Evolutionary conservation across 2,797 vertebrate genomes (phyloP).

Genomic region (Gallinago stenura): DNA sequence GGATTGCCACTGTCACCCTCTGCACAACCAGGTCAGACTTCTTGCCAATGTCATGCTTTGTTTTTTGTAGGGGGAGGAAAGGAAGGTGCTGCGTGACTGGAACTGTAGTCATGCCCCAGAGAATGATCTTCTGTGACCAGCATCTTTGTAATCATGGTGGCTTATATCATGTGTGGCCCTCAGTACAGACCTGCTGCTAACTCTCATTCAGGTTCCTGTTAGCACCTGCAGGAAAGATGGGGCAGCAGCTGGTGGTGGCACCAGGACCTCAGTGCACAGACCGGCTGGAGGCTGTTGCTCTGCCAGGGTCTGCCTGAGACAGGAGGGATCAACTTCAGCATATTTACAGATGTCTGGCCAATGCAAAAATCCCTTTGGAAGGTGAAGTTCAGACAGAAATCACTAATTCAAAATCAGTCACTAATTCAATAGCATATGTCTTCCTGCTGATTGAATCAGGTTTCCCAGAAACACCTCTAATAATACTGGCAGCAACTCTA

Average conservation of each 20-base stretch:
- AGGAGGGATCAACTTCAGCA: background rate
- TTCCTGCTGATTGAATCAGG: background rate
- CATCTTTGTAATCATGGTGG: accelerated
- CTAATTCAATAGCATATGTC: background rate
- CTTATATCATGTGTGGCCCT: background rate
- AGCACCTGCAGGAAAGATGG: background rate
- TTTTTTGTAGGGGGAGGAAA: background rate
- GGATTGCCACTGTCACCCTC: background rate
- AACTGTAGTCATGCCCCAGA: background rate
- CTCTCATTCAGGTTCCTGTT: background rate
- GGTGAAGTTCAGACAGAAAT: background rate
- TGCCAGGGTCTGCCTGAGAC: background rate
- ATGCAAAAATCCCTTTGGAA: background rate
- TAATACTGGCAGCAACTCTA: background rate
- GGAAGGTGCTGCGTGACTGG: background rate
- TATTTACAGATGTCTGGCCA: background rate
- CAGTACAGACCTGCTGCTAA: background rate
- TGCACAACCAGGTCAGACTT: background rate
- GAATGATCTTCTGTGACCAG: background rate
- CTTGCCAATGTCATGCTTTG: background rate
- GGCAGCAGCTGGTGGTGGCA: background rate
- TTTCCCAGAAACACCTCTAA: background rate
- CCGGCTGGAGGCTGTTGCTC: background rate
- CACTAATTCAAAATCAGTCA: background rate
- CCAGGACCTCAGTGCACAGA: accelerated